A percentile compares a stretch with the other conserved stretches of the same genome.
phyloP scores from a whole-genome alignment of 1,140 invertebrate genomes.

The Medauroidea extradentata region DNA sequence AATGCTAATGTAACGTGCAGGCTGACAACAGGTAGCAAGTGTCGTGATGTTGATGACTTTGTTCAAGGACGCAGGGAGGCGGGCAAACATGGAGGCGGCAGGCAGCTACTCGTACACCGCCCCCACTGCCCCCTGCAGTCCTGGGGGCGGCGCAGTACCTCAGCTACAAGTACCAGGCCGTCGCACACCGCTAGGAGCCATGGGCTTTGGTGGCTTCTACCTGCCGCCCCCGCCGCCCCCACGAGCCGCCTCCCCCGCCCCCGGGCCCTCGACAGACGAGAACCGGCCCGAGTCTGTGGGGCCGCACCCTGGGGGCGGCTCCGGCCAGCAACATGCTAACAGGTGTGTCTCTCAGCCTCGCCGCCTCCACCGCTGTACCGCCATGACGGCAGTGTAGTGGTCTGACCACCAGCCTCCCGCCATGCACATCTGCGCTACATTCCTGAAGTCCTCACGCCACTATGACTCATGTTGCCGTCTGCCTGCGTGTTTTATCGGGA shows the following conservation, averaged over 20 bases:
- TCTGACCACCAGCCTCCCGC: too few species aligned
- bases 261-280: slow-evolving; percentile 57
- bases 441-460: too few species aligned
- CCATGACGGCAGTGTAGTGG: too few species aligned
- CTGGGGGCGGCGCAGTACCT: background rate
- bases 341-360: too few species aligned
- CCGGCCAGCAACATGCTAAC: too few species aligned
- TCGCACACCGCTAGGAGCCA: slow-evolving; percentile 73
- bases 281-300: slow-evolving; percentile 63
- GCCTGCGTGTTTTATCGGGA: too few species aligned
- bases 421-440: too few species aligned
- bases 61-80: background rate
- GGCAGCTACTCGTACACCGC: background rate
- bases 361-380: too few species aligned
- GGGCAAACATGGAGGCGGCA: background rate
- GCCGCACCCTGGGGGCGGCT: background rate
- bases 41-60: too few species aligned
- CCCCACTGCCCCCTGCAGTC: background rate
- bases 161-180: slow-evolving; percentile 55
- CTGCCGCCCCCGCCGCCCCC: slow-evolving; percentile 50
- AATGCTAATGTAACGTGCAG: too few species aligned
- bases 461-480: too few species aligned
- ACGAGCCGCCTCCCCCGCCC: slow-evolving; percentile 48
- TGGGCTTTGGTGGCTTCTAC: slow-evolving; percentile 76
- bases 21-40: too few species aligned